Evolutionary conservation across 2,113 vertebrate genomes (phyloP), one percentile per base, ranked within the genome.

Genomic region (Dicerorhinus sumatrensis): DNA sequence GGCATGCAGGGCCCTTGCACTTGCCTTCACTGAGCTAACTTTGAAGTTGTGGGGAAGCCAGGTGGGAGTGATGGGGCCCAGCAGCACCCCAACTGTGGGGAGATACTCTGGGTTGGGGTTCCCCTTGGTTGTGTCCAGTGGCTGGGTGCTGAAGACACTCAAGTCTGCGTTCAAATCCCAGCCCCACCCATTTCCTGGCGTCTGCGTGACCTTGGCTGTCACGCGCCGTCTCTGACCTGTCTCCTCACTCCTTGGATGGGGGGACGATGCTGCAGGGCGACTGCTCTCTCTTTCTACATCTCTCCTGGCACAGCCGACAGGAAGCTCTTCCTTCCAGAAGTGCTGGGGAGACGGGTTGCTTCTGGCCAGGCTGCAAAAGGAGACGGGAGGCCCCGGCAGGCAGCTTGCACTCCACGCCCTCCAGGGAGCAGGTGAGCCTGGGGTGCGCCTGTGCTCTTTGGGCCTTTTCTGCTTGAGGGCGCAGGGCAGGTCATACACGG

Each of bases 241-340:
- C 63, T 58, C 63, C 36, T 51, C 8, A 21, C n/a, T 29, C 31
- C 12, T 6, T 33, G 29, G 25, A 12, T 4, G 12, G 56, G 58
- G 18, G 0, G 0, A 2, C 5, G 8, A 0, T 0, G 23, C 31
- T 14, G 21, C 36, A 29, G 11, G 12, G 1, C 27, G 63, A 6
- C 5, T 2, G 39, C 3, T 48, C n/a, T 16, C 48, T 36, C 86
- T 70, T 0, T 33, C 46, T 67, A 29, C 5, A 1, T 18, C 29
- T 25, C 4, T n/a, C 46, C 8, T 0, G 3, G 20, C n/a, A 62
- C 31, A 4, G n/a, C 13, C 5, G 16, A 46, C 16, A 20, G 70
- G 29, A 56, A 16, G 23, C 29, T 4, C 31, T n/a, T n/a, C 6
- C 21, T 21, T 62, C 63, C 14, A 33, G 14, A 54, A 6, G 56